Evolutionary conservation across 2,797 vertebrate genomes (phyloP).

Genomic region (Alfaro cultratus): DNA sequence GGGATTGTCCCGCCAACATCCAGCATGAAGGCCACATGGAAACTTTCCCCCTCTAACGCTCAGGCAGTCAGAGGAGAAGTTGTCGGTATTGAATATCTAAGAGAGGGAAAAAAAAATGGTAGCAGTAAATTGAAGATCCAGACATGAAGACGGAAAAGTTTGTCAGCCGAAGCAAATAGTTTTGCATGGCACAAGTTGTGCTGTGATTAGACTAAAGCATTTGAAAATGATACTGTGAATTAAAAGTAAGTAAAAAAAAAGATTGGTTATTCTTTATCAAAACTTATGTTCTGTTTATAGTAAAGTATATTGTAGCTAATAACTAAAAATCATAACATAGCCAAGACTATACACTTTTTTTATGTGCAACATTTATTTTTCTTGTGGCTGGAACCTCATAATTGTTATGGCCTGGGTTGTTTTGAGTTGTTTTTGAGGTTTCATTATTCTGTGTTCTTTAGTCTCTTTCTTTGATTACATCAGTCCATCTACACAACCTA

Average conservation of each 20-base stretch:
- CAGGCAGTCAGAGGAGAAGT: constrained; percentile 57
- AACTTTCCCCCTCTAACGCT: constrained; percentile 72
- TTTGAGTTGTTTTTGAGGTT: too few relatives aligned
- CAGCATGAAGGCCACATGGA: constrained; percentile 72
- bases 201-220: constrained; percentile 24
- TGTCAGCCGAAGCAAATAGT: constrained; percentile 74
- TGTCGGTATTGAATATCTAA: constrained; percentile 78
- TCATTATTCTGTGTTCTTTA: too few relatives aligned
- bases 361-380: neutral
- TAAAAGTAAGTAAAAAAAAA: neutral
- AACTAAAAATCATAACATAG: neutral
- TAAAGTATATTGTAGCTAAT: neutral
- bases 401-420: neutral
- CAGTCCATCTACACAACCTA: too few relatives aligned
- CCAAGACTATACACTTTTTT: neutral
- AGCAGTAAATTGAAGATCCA: constrained; percentile 80
- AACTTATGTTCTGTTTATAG: neutral
- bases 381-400: neutral
- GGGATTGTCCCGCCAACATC: constrained; percentile 69
- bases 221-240: neutral
- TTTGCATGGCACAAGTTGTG: constrained; percentile 61
- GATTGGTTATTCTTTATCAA: neutral
- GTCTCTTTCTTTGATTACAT: too few relatives aligned
- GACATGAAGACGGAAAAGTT: constrained; percentile 81
- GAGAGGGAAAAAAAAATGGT: constrained; percentile 68